phyloP scores from a whole-genome alignment of 2,113 vertebrate species.

The Lophius piscatorius region DNA sequence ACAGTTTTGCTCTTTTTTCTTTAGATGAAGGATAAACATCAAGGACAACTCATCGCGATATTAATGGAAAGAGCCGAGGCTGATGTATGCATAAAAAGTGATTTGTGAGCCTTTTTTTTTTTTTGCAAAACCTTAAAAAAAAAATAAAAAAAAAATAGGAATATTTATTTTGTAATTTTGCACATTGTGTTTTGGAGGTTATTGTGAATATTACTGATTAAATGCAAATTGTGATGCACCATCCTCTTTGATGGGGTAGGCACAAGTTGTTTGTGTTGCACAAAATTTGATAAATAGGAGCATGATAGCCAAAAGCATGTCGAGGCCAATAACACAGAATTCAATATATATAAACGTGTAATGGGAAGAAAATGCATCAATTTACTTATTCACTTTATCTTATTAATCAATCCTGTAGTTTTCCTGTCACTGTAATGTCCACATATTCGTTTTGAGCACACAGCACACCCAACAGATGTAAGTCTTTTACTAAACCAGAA shows the following conservation, averaged over 20 bases:
- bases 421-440: slow-evolving; percentile 27
- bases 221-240: slow-evolving; percentile 39
- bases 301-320: slow-evolving; percentile 66
- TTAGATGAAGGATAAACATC: slow-evolving; percentile 11
- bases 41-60: slow-evolving; percentile 7
- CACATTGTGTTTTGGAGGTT: slow-evolving; percentile 49
- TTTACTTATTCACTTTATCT: too few species aligned
- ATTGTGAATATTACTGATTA: slow-evolving; percentile 47
- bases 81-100: slow-evolving; percentile 24
- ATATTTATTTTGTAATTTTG: slow-evolving; percentile 69
- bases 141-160: background rate
- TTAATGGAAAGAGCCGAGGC: slow-evolving; percentile 53
- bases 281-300: slow-evolving; percentile 49
- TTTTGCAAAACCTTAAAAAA: slow-evolving; percentile 28
- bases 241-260: background rate
- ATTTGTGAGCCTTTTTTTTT: slow-evolving; percentile 34
- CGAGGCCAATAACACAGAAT: slow-evolving; percentile 35
- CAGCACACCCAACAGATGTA: background rate
- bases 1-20: slow-evolving; percentile 20
- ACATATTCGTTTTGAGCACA: slow-evolving; percentile 20
- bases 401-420: too few species aligned
- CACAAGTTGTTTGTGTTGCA: slow-evolving; percentile 31
- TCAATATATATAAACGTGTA: slow-evolving; percentile 37
- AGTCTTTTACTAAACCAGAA: slow-evolving; percentile 36
- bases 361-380: slow-evolving; percentile 15